Evolutionary conservation across 2,888 invertebrate species (phyloP).

Genomic region (Parnassius apollo): DNA sequence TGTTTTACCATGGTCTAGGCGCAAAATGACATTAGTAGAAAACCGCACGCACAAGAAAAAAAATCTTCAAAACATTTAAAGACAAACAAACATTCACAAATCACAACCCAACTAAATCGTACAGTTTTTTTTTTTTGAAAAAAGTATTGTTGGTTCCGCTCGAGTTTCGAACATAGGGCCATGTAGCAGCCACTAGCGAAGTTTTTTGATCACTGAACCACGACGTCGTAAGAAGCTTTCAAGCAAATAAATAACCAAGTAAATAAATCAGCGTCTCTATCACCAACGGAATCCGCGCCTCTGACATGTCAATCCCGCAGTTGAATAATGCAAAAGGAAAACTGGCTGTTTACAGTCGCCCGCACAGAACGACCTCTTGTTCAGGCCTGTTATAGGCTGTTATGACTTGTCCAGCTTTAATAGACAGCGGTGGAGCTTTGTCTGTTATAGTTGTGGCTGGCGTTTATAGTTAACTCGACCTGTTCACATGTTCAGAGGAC

Average conservation of each 20-base stretch:
- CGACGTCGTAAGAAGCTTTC: neutral
- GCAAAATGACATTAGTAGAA: no score
- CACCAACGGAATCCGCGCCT: slow-evolving; percentile 29
- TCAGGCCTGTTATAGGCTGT: slow-evolving; percentile 24
- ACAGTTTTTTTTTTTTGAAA: no score
- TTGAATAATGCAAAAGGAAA: slow-evolving; percentile 42
- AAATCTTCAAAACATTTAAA: no score
- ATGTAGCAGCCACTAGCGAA: no score
- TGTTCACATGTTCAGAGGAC: slow-evolving; percentile 1
- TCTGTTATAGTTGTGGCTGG: neutral
- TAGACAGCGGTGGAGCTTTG: slow-evolving; percentile 23
- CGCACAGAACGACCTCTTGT: slow-evolving; percentile 31
- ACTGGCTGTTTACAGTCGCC: slow-evolving; percentile 33
- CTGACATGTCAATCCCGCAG: slow-evolving; percentile 51
- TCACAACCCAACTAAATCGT: no score
- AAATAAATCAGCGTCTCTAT: slow-evolving; percentile 26
- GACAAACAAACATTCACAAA: no score
- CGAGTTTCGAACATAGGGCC: no score
- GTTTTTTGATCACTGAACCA: no score
- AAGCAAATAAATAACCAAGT: slow-evolving; percentile 21
- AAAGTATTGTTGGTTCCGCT: no score
- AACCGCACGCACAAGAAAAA: no score
- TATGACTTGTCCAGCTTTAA: slow-evolving; percentile 25
- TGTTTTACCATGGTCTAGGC: no score
- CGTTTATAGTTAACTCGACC: slow-evolving; percentile 10